Percentiles rank a stretch among this genome's conserved stretches.
phyloP scores from a whole-genome alignment of 2,113 vertebrate genomes.

The Pseudopipra pipra region DNA sequence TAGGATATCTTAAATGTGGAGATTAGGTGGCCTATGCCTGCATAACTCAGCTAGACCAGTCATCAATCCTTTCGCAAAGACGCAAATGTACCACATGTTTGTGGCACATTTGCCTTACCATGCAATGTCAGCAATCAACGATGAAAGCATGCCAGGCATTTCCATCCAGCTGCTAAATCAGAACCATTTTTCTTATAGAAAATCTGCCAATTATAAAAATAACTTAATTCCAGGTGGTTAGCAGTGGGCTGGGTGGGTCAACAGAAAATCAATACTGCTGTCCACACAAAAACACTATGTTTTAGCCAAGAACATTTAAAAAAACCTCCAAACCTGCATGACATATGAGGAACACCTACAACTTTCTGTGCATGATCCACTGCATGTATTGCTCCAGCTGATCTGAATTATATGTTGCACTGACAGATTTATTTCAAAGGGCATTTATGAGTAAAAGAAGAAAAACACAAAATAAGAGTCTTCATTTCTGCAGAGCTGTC shows the following conservation, averaged over 20 bases:
- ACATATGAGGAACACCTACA: not conserved
- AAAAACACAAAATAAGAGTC: not conserved
- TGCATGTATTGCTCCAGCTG: not conserved
- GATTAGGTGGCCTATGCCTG: not conserved
- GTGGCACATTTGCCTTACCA: not conserved
- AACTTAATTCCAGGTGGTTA: slow-evolving; percentile 23
- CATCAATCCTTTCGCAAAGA: not conserved
- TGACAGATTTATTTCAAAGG: slow-evolving; percentile 27
- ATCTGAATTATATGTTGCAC: slow-evolving; percentile 1
- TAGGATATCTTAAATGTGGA: not conserved
- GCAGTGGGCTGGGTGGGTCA: not conserved
- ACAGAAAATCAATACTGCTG: not conserved
- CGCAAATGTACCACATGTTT: not conserved
- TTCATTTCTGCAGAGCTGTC: not conserved
- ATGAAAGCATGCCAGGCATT: slow-evolving; percentile 1
- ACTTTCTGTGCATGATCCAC: not conserved
- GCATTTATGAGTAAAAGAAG: not conserved
- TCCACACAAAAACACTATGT: not conserved
- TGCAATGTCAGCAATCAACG: not conserved
- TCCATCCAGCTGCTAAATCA: slow-evolving; percentile 17
- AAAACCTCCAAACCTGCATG: not conserved
- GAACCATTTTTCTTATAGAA: slow-evolving; percentile 10
- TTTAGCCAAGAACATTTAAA: not conserved
- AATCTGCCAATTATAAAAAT: slow-evolving; percentile 31
- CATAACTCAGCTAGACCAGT: not conserved